A percentile compares a stretch with the other conserved stretches of the same genome.
These are phyloP conservation scores for Jaculus jaculus DNA, from an alignment of 2,113 vertebrate species.

Conservation along the genomic window DNA sequence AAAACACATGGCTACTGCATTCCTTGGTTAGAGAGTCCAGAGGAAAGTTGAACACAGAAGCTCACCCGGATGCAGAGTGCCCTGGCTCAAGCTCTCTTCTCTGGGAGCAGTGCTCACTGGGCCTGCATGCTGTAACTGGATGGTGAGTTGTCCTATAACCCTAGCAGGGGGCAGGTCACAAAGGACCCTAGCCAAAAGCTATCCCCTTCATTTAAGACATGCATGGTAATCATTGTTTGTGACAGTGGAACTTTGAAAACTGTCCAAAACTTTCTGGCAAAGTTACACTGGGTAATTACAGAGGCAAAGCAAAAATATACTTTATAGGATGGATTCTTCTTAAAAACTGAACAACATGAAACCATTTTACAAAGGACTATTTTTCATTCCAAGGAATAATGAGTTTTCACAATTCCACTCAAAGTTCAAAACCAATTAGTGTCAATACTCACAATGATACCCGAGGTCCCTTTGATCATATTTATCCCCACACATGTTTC, in stretches of 20 bases:
- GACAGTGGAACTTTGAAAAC: constrained; percentile 22
- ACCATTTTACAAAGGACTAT: not conserved
- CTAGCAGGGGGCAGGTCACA: not conserved
- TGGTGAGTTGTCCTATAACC: not conserved
- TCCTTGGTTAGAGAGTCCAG: not conserved
- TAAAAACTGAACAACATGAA: not conserved
- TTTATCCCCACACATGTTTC: not conserved
- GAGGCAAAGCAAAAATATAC: not conserved
- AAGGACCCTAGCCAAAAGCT: not conserved
- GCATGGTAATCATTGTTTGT: not conserved
- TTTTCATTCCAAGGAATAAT: constrained; percentile 6
- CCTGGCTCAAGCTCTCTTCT: not conserved
- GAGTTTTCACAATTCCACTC: constrained; percentile 44
- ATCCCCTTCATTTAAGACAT: not conserved
- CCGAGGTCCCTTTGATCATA: not conserved
- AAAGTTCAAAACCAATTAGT: constrained; percentile 23
- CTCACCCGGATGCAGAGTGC: not conserved
- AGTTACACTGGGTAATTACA: not conserved
- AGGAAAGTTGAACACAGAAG: not conserved
- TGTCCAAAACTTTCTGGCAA: not conserved
- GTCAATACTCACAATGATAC: not conserved
- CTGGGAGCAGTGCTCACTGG: not conserved
- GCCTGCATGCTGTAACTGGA: not conserved
- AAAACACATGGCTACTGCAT: not conserved
- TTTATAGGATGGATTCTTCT: not conserved